A percentile compares a stretch with the other conserved stretches of the same genome.
Evolutionary conservation across 2,888 invertebrate genomes (phyloP).

Genomic region (Cartodere bifasciata): DNA sequence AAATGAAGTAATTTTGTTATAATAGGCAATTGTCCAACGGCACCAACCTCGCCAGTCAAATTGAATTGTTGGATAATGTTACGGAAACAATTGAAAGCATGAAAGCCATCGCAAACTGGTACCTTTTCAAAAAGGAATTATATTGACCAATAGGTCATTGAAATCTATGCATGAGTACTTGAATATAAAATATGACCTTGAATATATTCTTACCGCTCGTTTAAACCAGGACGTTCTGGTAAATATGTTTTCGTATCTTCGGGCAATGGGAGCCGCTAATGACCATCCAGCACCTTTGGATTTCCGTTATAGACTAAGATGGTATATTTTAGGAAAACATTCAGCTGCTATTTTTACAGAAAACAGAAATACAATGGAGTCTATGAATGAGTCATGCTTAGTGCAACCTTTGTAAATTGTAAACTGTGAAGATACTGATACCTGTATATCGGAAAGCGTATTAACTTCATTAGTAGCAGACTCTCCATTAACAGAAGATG

Average conservation of each 20-base stretch:
- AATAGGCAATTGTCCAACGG: no score
- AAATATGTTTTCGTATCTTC: slow-evolving; percentile 21
- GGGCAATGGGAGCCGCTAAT: slow-evolving; percentile 19
- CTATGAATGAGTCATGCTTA: slow-evolving; percentile 3
- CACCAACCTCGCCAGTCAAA: no score
- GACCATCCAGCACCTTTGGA: slow-evolving; percentile 20
- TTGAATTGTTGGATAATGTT: no score
- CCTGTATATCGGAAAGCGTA: slow-evolving; percentile 3
- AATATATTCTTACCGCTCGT: slow-evolving; percentile 16
- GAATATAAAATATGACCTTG: slow-evolving; percentile 14
- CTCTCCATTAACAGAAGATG: not conserved
- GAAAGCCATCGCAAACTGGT: no score
- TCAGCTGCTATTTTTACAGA: slow-evolving; percentile 16
- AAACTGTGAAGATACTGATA: slow-evolving; percentile 5
- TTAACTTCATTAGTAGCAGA: slow-evolving; percentile 1
- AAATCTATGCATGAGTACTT: slow-evolving; percentile 13
- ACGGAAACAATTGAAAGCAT: no score
- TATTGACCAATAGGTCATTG: slow-evolving; percentile 13
- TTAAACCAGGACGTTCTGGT: slow-evolving; percentile 18
- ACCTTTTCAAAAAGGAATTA: slow-evolving; percentile 16
- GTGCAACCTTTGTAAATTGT: slow-evolving; percentile 5
- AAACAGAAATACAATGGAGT: slow-evolving; percentile 9
- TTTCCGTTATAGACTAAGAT: slow-evolving; percentile 16
- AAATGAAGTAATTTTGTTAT: no score
- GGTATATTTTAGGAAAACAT: slow-evolving; percentile 22